Conservation (phyloP, 1,140 invertebrate genomes). For the Drosophila tropicalis region DNA sequence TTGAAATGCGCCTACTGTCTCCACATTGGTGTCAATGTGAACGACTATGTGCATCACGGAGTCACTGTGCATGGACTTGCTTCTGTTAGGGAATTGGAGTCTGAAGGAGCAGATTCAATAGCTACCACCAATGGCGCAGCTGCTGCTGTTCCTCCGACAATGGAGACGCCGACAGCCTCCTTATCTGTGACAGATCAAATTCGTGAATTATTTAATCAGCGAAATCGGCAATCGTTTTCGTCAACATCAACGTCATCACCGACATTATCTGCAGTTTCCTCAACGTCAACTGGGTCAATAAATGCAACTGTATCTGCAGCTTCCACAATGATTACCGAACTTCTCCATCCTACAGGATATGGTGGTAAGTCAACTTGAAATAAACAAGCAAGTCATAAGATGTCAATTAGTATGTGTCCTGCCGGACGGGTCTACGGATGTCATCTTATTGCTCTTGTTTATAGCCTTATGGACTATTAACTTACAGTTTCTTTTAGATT, state of each 20-base stretch:
- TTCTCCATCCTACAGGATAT: constrained; percentile 35
- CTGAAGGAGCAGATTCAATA: neutral
- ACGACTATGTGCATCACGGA: constrained; percentile 57
- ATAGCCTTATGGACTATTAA: too few relatives aligned
- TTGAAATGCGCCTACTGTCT: constrained; percentile 52
- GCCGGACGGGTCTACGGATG: too few relatives aligned
- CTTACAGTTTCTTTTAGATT: too few relatives aligned
- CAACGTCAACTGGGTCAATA: too few relatives aligned
- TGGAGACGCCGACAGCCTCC: neutral
- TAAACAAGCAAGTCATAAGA: too few relatives aligned
- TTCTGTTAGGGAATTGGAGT: constrained; percentile 29
- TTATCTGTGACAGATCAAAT: constrained; percentile 40
- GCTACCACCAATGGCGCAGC: neutral
- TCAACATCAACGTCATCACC: neutral
- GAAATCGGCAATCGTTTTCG: neutral
- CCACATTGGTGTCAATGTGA: constrained; percentile 38
- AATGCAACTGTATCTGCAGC: neutral
- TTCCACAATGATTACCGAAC: neutral
- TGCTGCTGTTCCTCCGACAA: neutral
- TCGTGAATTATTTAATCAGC: constrained; percentile 40
- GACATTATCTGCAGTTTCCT: neutral
- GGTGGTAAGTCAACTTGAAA: constrained; percentile 37
- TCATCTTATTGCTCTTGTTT: too few relatives aligned
- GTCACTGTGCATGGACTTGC: constrained; percentile 47
- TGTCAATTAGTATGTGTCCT: too few relatives aligned